A percentile compares a stretch with the other conserved stretches of the same genome.
These are phyloP conservation scores for Zosterops hypoxanthus DNA, from an alignment of 2,113 vertebrate species.

Conservation along the genomic window DNA sequence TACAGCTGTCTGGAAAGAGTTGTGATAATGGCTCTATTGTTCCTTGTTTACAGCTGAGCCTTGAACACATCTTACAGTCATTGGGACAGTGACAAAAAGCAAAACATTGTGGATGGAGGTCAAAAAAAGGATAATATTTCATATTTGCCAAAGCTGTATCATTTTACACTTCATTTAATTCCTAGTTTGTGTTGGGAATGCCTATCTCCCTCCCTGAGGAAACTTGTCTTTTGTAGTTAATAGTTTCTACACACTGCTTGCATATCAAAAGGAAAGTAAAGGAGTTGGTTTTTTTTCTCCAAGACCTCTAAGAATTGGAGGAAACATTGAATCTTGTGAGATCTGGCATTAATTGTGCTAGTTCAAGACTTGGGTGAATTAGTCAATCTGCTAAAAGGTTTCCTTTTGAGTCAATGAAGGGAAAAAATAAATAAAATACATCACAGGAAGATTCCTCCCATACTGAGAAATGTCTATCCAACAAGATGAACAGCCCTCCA, in stretches of 20 bases:
- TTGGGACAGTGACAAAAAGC: background rate
- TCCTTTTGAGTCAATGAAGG: background rate
- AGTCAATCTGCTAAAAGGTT: background rate
- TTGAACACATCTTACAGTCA: background rate
- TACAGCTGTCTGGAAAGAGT: background rate
- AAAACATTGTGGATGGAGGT: background rate
- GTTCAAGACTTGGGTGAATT: background rate
- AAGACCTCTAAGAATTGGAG: background rate
- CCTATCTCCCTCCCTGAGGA: background rate
- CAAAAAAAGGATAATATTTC: background rate
- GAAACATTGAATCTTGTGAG: background rate
- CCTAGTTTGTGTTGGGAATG: fast-evolving
- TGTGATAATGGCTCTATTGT: background rate
- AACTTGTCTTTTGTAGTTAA: background rate
- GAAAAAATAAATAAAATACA: background rate
- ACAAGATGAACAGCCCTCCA: background rate
- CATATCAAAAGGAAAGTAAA: background rate
- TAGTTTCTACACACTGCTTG: background rate
- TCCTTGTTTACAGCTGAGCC: background rate
- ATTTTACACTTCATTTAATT: background rate
- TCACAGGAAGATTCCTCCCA: background rate
- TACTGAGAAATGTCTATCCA: background rate
- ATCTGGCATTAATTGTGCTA: background rate
- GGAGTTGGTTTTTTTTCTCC: background rate
- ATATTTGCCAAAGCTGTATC: background rate